These are phyloP conservation scores for Trichogramma pretiosum DNA, from an alignment of 1,140 invertebrate genomes.

Conservation along the genomic window DNA sequence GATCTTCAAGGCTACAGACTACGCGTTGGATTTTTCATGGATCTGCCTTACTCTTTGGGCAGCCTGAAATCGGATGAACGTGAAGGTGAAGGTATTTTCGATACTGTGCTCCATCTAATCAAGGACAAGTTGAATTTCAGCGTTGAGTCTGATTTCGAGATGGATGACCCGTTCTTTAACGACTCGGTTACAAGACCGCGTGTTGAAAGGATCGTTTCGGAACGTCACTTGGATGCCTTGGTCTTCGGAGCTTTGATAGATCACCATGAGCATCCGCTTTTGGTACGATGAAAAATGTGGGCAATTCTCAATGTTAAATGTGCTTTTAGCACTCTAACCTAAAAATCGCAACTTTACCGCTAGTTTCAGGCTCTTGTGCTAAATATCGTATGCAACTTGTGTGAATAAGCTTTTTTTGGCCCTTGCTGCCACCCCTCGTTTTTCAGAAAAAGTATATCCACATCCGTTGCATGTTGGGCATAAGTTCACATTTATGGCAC, in stretches of 20 bases:
- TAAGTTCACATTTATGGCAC: too few relatives aligned
- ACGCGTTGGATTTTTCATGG: not conserved
- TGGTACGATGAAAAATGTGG: too few relatives aligned
- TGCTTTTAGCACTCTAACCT: too few relatives aligned
- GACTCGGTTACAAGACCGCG: not conserved
- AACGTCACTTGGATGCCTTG: not conserved
- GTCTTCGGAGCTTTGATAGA: constrained; percentile 6
- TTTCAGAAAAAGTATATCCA: too few relatives aligned
- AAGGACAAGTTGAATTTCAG: not conserved
- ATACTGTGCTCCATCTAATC: not conserved
- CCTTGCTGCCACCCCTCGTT: too few relatives aligned
- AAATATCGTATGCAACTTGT: too few relatives aligned
- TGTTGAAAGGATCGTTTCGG: not conserved
- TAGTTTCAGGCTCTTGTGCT: too few relatives aligned
- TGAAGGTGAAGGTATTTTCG: not conserved
- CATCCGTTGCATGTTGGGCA: too few relatives aligned
- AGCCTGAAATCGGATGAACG: too few relatives aligned
- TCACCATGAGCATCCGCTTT: not conserved
- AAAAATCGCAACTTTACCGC: too few relatives aligned
- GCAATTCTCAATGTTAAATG: too few relatives aligned
- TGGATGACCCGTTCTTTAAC: not conserved
- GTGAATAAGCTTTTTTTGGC: too few relatives aligned
- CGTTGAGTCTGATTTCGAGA: not conserved
- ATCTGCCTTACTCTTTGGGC: not conserved
- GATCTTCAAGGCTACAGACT: not conserved